These are phyloP conservation scores for Tenthredo mesomela DNA, from an alignment of 2,888 invertebrate species.

Conservation along the genomic window DNA sequence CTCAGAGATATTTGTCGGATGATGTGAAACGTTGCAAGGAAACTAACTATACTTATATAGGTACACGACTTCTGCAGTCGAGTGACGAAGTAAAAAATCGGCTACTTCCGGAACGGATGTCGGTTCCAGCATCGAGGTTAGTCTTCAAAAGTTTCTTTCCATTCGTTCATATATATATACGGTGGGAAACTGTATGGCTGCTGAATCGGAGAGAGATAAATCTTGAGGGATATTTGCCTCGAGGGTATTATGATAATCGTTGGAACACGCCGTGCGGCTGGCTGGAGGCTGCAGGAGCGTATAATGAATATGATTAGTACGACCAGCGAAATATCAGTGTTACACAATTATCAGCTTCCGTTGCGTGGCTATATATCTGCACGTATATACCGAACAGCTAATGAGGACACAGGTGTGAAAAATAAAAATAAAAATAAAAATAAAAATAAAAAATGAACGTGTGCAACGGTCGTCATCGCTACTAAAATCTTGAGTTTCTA, in stretches of 20 bases:
- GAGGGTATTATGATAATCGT: slow-evolving; percentile 34
- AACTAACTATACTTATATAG: neutral
- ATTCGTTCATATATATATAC: neutral
- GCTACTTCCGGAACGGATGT: slow-evolving; percentile 29
- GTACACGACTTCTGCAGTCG: neutral
- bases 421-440: neutral
- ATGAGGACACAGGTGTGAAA: neutral
- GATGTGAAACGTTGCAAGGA: neutral
- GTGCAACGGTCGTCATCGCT: neutral
- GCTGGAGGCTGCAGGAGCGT: slow-evolving; percentile 20
- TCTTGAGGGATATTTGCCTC: slow-evolving; percentile 29
- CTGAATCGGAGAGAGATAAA: neutral
- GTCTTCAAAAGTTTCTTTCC: neutral
- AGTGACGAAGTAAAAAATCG: slow-evolving; percentile 9
- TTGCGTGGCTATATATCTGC: slow-evolving; percentile 21
- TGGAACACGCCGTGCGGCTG: slow-evolving; percentile 7
- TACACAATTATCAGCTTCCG: slow-evolving; percentile 30
- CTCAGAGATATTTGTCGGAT: slow-evolving; percentile 16
- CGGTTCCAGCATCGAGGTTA: neutral
- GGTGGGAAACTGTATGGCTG: slow-evolving; percentile 2
- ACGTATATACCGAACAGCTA: neutral
- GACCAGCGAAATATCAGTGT: slow-evolving; percentile 23
- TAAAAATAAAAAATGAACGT: neutral
- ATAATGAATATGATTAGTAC: slow-evolving; percentile 33
- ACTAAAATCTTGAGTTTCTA: neutral